Conservation (phyloP, 2,113 vertebrate species). For the Fregata magnificens region DNA sequence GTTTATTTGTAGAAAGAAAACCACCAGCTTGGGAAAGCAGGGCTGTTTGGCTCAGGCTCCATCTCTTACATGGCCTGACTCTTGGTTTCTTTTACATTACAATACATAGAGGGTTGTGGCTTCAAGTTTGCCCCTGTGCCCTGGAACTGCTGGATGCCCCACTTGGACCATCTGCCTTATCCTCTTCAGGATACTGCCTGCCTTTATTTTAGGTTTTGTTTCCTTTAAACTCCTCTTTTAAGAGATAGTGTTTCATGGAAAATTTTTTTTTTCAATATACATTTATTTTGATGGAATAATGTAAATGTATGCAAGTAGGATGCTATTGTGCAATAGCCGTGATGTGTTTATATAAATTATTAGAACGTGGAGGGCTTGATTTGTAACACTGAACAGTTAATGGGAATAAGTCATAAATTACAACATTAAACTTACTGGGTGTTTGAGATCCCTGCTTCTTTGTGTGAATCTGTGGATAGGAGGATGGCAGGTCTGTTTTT, state of each 20-base stretch:
- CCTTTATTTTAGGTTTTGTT: background rate
- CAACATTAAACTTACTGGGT: background rate
- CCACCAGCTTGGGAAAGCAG: background rate
- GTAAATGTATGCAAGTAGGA: slow-evolving; percentile 10
- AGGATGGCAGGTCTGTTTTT: background rate
- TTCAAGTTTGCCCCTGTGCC: background rate
- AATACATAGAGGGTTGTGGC: background rate
- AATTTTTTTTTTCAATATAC: background rate
- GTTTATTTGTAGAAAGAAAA: background rate
- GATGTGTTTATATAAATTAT: slow-evolving; percentile 40
- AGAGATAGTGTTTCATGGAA: background rate
- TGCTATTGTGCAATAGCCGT: slow-evolving; percentile 18
- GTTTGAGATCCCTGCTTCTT: background rate
- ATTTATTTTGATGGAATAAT: slow-evolving; percentile 1
- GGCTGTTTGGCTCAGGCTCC: background rate
- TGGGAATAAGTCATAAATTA: slow-evolving; percentile 46
- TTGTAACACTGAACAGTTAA: slow-evolving; percentile 46
- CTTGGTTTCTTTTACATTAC: background rate
- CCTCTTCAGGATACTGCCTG: background rate
- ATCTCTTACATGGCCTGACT: background rate
- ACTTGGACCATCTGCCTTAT: background rate
- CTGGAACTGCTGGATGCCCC: background rate
- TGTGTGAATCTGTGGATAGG: background rate
- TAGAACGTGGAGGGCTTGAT: slow-evolving; percentile 43
- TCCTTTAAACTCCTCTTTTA: background rate